A percentile compares a stretch with the other conserved stretches of the same genome.
These are phyloP conservation scores for Orchesella flavescens DNA, from an alignment of 2,888 invertebrate genomes.

Conservation along the genomic window DNA sequence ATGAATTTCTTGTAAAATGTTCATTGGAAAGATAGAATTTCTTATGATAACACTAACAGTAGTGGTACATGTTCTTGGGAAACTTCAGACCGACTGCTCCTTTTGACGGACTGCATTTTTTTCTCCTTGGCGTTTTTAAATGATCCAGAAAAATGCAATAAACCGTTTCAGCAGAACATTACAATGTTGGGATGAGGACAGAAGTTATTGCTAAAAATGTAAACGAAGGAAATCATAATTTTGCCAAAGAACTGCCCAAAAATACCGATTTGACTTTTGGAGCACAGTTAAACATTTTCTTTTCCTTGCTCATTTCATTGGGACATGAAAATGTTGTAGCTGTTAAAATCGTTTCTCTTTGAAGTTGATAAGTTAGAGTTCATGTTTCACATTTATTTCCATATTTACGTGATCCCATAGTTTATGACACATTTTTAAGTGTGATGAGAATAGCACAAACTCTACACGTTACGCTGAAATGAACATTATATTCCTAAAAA, in stretches of 20 bases:
- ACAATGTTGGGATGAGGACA: neutral
- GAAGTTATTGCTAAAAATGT: neutral
- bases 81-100: neutral
- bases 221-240: slow-evolving; percentile 28
- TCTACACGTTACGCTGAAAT: slow-evolving; percentile 44
- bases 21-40: no score
- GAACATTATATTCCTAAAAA: neutral
- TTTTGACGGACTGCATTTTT: neutral
- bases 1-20: neutral
- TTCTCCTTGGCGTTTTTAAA: neutral
- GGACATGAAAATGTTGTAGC: slow-evolving; percentile 25
- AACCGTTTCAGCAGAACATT: slow-evolving; percentile 40
- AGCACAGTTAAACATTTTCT: slow-evolving; percentile 21
- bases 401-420: slow-evolving; percentile 51
- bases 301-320: neutral
- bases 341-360: slow-evolving; percentile 60
- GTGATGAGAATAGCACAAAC: slow-evolving; percentile 57
- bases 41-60: no score
- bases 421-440: slow-evolving; percentile 61
- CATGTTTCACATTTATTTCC: slow-evolving; percentile 69
- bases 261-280: neutral
- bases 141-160: slow-evolving; percentile 55
- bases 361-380: slow-evolving; percentile 70
- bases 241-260: slow-evolving; percentile 35
- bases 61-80: neutral